These are phyloP conservation scores for Fulmarus glacialis DNA, from an alignment of 2,113 vertebrate species.

Conservation along the genomic window DNA sequence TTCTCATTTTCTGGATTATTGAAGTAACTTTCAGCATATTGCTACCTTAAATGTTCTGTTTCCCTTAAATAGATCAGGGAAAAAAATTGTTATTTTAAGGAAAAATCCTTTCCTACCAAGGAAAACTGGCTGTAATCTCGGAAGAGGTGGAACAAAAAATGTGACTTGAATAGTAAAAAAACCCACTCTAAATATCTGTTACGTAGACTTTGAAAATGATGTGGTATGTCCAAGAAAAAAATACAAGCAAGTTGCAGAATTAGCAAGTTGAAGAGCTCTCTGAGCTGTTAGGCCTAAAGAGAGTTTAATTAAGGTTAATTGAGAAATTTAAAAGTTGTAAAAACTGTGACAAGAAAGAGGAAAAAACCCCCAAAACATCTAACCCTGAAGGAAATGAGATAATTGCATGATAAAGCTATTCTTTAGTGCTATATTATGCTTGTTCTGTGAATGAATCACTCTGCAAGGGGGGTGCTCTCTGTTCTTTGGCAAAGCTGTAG, in stretches of 20 bases:
- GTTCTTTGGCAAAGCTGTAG: neutral
- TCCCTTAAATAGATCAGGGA: neutral
- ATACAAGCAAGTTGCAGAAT: neutral
- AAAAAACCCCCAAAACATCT: neutral
- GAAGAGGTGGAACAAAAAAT: neutral
- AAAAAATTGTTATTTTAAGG: neutral
- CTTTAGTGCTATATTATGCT: neutral
- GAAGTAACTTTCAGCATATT: neutral
- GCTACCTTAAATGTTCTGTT: neutral
- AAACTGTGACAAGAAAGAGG: neutral
- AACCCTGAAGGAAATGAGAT: neutral
- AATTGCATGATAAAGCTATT: neutral
- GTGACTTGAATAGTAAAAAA: neutral
- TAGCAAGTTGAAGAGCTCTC: neutral
- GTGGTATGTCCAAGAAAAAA: neutral
- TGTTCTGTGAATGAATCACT: neutral
- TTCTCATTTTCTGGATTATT: neutral
- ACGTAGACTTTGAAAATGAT: neutral
- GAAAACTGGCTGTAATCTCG: neutral
- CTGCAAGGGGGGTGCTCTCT: fast-evolving
- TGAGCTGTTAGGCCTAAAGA: neutral
- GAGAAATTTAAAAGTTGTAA: neutral
- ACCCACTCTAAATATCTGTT: neutral
- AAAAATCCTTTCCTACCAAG: neutral
- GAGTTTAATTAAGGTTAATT: neutral